Evolutionary conservation across 2,113 vertebrate species (phyloP).

Genomic region (Mobula hypostoma): DNA sequence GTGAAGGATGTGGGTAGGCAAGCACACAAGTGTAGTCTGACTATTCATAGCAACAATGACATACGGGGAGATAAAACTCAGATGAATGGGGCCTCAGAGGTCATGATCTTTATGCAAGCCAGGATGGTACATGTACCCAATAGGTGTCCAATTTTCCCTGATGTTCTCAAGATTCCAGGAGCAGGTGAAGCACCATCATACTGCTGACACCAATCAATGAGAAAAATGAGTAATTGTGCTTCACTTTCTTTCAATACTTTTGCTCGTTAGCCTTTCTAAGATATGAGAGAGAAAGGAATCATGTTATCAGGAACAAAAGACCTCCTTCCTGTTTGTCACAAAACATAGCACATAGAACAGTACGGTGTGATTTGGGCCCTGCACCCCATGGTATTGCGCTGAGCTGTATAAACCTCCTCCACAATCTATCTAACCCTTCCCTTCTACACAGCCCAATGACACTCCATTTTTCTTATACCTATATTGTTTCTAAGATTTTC

Average conservation of each 20-base stretch:
- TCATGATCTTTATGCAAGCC: background rate
- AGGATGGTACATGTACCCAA: background rate
- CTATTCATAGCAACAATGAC: conserved; percentile 33
- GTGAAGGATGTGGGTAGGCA: conserved; percentile 25
- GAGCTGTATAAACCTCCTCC: too few relatives aligned
- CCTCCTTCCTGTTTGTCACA: too few relatives aligned
- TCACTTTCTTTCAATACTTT: background rate
- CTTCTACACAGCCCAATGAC: too few relatives aligned
- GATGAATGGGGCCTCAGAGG: background rate
- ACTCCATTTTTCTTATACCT: too few relatives aligned
- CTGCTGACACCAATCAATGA: background rate
- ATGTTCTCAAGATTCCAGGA: background rate
- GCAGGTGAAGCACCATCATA: background rate
- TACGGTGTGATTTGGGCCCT: too few relatives aligned
- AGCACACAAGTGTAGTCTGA: background rate
- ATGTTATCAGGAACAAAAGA: background rate
- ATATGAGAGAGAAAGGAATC: background rate
- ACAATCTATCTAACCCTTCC: too few relatives aligned
- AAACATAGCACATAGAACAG: too few relatives aligned
- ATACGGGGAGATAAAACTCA: background rate
- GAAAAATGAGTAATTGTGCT: background rate
- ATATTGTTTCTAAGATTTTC: too few relatives aligned
- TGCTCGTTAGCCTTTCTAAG: background rate
- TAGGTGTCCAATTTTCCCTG: background rate
- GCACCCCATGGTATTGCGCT: too few relatives aligned